A percentile compares a stretch with the other conserved stretches of the same genome.
Conservation (phyloP, 2,113 vertebrate genomes). For the Trogon melanurus region DNA sequence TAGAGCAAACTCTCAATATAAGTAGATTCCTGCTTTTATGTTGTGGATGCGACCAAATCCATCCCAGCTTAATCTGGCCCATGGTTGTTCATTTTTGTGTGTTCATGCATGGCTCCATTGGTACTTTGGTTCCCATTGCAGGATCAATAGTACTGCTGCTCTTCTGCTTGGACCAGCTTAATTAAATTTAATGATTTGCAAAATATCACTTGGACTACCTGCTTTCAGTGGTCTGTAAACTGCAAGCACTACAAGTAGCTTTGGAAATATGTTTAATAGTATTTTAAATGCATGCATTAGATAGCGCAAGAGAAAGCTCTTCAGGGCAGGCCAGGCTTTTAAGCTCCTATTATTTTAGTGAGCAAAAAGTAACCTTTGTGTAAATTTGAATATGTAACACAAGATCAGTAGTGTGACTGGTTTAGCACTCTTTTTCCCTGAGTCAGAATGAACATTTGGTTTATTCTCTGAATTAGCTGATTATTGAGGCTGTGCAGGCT, state of each 20-base stretch:
- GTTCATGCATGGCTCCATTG: fast-evolving
- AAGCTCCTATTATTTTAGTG: neutral
- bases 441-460: neutral
- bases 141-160: neutral
- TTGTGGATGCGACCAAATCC: neutral
- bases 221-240: neutral
- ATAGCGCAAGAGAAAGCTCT: neutral
- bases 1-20: neutral
- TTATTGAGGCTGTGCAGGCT: neutral
- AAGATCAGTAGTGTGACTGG: neutral
- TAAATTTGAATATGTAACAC: fast-evolving
- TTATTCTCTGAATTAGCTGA: neutral
- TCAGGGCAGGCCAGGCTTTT: neutral
- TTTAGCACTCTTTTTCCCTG: no score
- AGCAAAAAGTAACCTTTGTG: neutral
- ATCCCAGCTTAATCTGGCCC: neutral
- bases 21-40: no score
- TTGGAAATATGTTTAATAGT: neutral
- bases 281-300: neutral
- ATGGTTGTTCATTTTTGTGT: neutral
- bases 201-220: neutral
- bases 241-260: neutral
- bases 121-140: neutral
- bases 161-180: neutral
- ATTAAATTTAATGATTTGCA: neutral